Evolutionary conservation across 1,140 invertebrate genomes (phyloP), one percentile per base, ranked within the genome.

Genomic region (Mactra quadrangularis): DNA sequence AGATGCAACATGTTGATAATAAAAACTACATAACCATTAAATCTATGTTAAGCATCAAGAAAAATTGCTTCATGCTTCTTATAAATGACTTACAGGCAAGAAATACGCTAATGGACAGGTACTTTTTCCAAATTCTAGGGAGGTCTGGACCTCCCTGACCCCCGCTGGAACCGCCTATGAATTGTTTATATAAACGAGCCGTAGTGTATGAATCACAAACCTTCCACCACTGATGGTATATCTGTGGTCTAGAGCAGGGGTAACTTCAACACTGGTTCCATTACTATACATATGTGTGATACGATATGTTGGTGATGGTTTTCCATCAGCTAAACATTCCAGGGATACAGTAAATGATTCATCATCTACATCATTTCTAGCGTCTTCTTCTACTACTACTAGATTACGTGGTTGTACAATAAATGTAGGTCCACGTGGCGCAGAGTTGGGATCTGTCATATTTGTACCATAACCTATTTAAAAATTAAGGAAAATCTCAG

Each of bases 181-280:
- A n/a, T n/a, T n/a, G n/a, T n/a, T n/a, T n/a, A n/a, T n/a, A n/a
- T n/a, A n/a, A n/a, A n/a, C n/a, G n/a, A n/a, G n/a, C n/a, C n/a
- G n/a, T n/a, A n/a, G n/a, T n/a, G n/a, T n/a, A n/a, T n/a, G n/a
- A n/a, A n/a, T n/a, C n/a, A n/a, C n/a, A n/a, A 22, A 82, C 66
- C 68, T 31, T 53, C 98, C 98, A 85, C 98, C 98, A 89, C 96
- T 98, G 11, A 99, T 92, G 1, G 98, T 98, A 89, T 96, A 97
- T 72, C 96, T 95, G 96, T 97, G 11, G 59, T 88, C 86, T 0
- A 35, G 19, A 11, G 52, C n/a, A 11, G 84, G 15, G n/a, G 72
- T 84, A 17, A 89, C 66, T 0, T 82, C 81, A 15, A 66, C 55
- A 2, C 1, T 13, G 0, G 57, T 82, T 0, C 79, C 95, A 96